These are phyloP conservation scores for Epizoanthus rinbou DNA, from an alignment of 92 coral and sea anemone species.

Conservation along the genomic window DNA sequence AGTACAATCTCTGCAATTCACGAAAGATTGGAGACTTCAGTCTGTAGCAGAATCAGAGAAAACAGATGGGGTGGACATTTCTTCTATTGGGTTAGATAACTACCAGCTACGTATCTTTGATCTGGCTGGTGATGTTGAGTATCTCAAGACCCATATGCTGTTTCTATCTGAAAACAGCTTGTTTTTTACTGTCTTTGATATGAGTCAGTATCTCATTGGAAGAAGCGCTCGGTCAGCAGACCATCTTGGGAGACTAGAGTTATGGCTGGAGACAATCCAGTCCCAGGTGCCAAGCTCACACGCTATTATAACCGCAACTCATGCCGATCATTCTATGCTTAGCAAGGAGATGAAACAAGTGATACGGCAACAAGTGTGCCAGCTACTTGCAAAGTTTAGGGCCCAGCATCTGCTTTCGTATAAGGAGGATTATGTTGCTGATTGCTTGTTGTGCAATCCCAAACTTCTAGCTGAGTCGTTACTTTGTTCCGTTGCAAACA, in stretches of 20 bases:
- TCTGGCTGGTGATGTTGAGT: constrained; percentile 57
- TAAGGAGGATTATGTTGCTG: neutral
- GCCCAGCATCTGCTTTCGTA: constrained; percentile 12
- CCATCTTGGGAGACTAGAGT: constrained; percentile 46
- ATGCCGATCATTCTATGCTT: constrained; percentile 41
- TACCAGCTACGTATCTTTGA: constrained; percentile 33
- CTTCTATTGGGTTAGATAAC: neutral
- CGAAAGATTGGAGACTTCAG: neutral
- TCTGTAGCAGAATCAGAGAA: constrained; percentile 1
- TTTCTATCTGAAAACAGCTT: constrained; percentile 41
- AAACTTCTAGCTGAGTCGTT: neutral
- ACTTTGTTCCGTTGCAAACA: neutral
- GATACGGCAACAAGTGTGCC: constrained; percentile 3
- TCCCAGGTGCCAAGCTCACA: constrained; percentile 35
- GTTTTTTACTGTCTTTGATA: constrained; percentile 36
- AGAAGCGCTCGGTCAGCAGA: constrained; percentile 36
- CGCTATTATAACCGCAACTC: constrained; percentile 46
- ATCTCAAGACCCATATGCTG: constrained; percentile 46
- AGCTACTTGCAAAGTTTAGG: constrained; percentile 25
- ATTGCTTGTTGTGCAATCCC: constrained; percentile 9
- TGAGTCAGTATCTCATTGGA: constrained; percentile 38
- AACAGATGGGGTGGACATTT: constrained; percentile 37
- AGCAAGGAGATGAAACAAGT: constrained; percentile 22
- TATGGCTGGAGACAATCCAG: constrained; percentile 51
- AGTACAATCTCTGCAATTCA: constrained; percentile 22